A percentile compares a stretch with the other conserved stretches of the same genome.
Conservation (phyloP, 2,888 invertebrate genomes). For the Chrysotoxum bicinctum region DNA sequence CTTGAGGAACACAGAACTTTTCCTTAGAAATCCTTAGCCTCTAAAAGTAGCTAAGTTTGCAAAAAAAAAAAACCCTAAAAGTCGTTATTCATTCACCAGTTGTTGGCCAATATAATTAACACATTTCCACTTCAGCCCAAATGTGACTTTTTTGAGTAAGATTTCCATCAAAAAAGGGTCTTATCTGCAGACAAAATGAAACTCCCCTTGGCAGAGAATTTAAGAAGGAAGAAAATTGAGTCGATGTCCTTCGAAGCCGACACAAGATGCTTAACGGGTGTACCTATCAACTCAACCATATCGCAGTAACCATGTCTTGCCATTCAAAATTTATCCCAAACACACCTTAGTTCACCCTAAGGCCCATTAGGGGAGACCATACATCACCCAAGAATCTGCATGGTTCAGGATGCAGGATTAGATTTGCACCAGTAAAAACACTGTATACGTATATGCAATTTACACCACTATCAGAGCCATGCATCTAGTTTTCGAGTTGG, state of each 20-base stretch:
- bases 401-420: neutral
- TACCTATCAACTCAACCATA: slow-evolving; percentile 20
- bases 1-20: neutral
- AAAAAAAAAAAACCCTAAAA: neutral
- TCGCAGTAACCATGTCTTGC: slow-evolving; percentile 15
- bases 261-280: slow-evolving; percentile 12
- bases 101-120: slow-evolving; percentile 37
- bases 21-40: neutral
- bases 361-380: neutral
- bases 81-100: slow-evolving; percentile 1
- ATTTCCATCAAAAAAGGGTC: neutral
- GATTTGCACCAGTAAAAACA: slow-evolving; percentile 18
- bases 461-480: slow-evolving; percentile 51
- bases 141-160: slow-evolving; percentile 12
- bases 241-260: neutral
- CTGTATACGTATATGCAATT: slow-evolving; percentile 19
- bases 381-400: neutral
- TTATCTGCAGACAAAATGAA: neutral
- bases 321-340: slow-evolving; percentile 31
- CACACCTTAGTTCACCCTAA: slow-evolving; percentile 1
- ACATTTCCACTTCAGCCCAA: slow-evolving; percentile 24
- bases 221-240: slow-evolving; percentile 2
- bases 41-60: slow-evolving; percentile 1
- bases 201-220: neutral
- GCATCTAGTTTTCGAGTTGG: slow-evolving; percentile 62